These are phyloP conservation scores for Amphipoea lucens DNA, from an alignment of 2,888 invertebrate genomes.

Conservation along the genomic window DNA sequence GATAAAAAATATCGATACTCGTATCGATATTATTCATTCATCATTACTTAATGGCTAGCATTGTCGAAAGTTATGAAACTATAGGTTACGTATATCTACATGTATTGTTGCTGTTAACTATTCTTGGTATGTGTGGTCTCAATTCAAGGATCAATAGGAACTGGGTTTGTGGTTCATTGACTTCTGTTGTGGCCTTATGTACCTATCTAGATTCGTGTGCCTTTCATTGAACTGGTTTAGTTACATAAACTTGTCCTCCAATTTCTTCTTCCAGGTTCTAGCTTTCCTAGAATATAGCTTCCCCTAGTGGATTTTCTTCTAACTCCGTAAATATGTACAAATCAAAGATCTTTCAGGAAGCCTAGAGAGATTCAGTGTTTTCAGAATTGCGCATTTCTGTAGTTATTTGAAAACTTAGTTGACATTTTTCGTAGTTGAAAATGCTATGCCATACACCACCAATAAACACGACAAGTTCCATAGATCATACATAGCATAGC, in stretches of 20 bases:
- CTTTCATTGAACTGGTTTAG: background rate
- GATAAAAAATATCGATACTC: no score
- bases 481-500: constrained; percentile 63
- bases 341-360: background rate
- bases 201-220: background rate
- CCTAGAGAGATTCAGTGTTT: background rate
- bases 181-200: background rate
- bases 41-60: background rate
- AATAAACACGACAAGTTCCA: constrained; percentile 50
- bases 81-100: background rate
- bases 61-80: background rate
- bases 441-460: constrained; percentile 40
- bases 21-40: no score
- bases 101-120: constrained; percentile 10
- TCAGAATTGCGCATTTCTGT: background rate
- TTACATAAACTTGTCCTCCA: background rate
- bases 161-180: constrained; percentile 24
- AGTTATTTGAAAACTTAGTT: background rate
- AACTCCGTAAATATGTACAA: background rate
- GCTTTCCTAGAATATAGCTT: background rate
- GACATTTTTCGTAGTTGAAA: background rate
- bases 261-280: background rate
- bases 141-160: constrained; percentile 23
- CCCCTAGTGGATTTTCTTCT: no score
- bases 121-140: constrained; percentile 5